Percentiles rank a stretch among this genome's conserved stretches.
These are phyloP conservation scores for Melanerpes formicivorus DNA, from an alignment of 2,113 vertebrate genomes.

Conservation along the genomic window DNA sequence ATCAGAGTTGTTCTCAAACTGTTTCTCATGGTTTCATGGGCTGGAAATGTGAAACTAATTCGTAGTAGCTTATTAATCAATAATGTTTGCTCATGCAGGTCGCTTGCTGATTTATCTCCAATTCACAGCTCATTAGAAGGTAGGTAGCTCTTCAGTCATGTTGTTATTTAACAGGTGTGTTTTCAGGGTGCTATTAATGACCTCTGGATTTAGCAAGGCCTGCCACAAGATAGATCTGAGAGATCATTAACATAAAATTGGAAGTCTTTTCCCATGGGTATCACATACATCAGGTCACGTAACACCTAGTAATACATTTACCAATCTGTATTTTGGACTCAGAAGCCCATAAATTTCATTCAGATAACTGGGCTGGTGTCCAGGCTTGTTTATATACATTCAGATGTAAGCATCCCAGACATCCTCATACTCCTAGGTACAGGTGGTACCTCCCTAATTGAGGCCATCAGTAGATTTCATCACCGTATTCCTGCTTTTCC, in stretches of 20 bases:
- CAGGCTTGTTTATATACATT: not conserved
- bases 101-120: slow-evolving; percentile 49
- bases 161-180: slow-evolving; percentile 34
- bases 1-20: slow-evolving; percentile 34
- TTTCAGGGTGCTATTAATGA: slow-evolving; percentile 1
- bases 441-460: not conserved
- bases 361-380: not conserved
- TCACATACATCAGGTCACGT: not conserved
- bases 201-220: not conserved
- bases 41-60: slow-evolving; percentile 39
- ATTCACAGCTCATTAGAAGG: slow-evolving; percentile 42
- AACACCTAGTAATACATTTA: not conserved
- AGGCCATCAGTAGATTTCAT: not conserved
- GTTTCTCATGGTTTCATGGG: slow-evolving; percentile 3
- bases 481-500: not conserved
- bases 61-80: slow-evolving; percentile 56
- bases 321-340: not conserved
- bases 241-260: not conserved
- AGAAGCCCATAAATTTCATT: not conserved
- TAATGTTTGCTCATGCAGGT: slow-evolving; percentile 62
- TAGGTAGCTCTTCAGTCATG: slow-evolving; percentile 27
- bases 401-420: not conserved
- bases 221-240: not conserved
- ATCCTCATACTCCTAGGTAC: not conserved
- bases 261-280: not conserved